Evolutionary conservation across 2,113 vertebrate species (phyloP).

Genomic region (Nerophis ophidion): DNA sequence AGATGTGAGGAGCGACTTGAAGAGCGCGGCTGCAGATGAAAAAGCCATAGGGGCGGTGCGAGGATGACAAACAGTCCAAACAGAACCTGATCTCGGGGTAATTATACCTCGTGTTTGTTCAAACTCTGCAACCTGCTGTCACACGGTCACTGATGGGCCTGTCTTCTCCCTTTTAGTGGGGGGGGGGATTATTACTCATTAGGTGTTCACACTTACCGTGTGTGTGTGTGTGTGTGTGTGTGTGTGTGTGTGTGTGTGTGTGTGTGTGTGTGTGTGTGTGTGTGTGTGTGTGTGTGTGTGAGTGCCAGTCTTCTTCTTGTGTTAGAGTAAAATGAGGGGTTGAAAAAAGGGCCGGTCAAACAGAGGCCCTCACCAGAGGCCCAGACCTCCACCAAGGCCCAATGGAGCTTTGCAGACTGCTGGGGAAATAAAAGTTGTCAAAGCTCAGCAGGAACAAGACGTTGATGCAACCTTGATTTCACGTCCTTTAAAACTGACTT

Average conservation of each 20-base stretch:
- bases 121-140: conserved; percentile 60
- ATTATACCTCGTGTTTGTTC: conserved; percentile 62
- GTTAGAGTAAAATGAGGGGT: not conserved
- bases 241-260: too few species aligned
- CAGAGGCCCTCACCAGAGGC: not conserved
- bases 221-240: conserved; percentile 11
- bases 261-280: conserved; percentile 3
- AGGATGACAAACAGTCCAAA: conserved; percentile 65
- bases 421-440: too few species aligned
- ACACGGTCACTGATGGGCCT: conserved; percentile 48
- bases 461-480: too few species aligned
- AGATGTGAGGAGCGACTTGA: conserved; percentile 47
- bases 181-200: conserved; percentile 61
- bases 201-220: conserved; percentile 45
- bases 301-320: not conserved
- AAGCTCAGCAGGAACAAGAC: too few species aligned
- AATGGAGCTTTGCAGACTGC: too few species aligned
- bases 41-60: conserved; percentile 35
- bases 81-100: conserved; percentile 60
- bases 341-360: not conserved
- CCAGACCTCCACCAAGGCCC: too few species aligned
- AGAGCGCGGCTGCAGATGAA: conserved; percentile 54
- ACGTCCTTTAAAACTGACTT: too few species aligned
- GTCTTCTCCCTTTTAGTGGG: conserved; percentile 45
- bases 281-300: not conserved